phyloP scores from a whole-genome alignment of 1,140 invertebrate genomes.

The Ladona fulva region DNA sequence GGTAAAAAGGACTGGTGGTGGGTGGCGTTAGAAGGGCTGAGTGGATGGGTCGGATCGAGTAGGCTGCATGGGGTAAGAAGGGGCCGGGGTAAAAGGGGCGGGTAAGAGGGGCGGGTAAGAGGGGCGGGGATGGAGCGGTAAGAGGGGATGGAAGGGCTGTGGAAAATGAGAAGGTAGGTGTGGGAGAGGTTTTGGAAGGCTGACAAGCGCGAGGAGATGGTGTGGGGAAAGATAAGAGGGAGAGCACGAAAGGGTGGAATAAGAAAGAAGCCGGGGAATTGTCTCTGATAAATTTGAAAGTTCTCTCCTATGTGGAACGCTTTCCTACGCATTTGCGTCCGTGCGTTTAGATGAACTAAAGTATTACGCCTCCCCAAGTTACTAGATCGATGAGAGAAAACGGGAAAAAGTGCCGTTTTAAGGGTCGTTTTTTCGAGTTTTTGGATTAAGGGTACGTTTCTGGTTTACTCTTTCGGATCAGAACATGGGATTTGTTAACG shows the following conservation, averaged over 20 bases:
- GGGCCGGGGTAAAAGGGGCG: slow-evolving; percentile 14
- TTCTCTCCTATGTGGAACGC: neutral
- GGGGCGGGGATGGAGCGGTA: slow-evolving; percentile 21
- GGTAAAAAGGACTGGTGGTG: neutral
- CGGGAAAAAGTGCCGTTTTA: too few relatives aligned
- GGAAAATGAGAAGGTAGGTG: slow-evolving; percentile 22
- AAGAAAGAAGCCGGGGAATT: neutral
- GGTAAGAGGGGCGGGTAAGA: too few relatives aligned
- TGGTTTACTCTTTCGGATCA: too few relatives aligned
- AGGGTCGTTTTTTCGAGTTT: too few relatives aligned
- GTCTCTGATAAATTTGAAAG: neutral
- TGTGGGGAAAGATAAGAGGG: neutral
- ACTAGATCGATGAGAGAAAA: too few relatives aligned
- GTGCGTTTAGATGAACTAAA: too few relatives aligned
- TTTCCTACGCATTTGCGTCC: too few relatives aligned
- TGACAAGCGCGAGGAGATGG: slow-evolving; percentile 8
- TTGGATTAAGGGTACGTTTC: too few relatives aligned
- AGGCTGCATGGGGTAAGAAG: too few relatives aligned
- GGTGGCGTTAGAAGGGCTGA: slow-evolving; percentile 20
- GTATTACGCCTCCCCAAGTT: too few relatives aligned
- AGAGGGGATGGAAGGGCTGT: slow-evolving; percentile 22
- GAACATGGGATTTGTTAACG: too few relatives aligned
- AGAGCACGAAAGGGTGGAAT: neutral
- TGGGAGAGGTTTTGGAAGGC: slow-evolving; percentile 20
- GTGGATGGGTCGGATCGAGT: slow-evolving; percentile 22